Conservation (phyloP, 2,113 vertebrate species). For the Paraplagusia blochii region DNA sequence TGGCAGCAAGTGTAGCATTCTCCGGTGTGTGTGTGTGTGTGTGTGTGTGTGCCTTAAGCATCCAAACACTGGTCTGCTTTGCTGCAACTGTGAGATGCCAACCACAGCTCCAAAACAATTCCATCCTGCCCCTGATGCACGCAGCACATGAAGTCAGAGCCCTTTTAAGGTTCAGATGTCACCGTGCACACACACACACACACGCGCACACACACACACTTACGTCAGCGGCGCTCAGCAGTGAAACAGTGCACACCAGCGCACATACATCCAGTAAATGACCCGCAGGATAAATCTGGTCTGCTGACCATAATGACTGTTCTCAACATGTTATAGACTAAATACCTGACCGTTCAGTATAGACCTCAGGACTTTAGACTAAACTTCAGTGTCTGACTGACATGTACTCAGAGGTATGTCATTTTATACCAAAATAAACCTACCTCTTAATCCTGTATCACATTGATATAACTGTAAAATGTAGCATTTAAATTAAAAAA, state of each 20-base stretch:
- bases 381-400: too few species aligned
- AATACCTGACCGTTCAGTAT: too few species aligned
- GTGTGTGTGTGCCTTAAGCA: constrained; percentile 18
- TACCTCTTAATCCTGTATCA: too few species aligned
- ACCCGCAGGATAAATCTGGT: too few species aligned
- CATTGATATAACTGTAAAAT: too few species aligned
- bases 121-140: constrained; percentile 3
- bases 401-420: too few species aligned
- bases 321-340: too few species aligned
- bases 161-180: constrained; percentile 44
- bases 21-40: constrained; percentile 6
- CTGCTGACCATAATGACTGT: too few species aligned
- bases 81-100: constrained; percentile 16
- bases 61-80: not conserved
- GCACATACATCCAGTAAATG: constrained; percentile 3
- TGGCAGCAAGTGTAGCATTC: constrained; percentile 59
- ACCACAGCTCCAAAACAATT: constrained; percentile 32
- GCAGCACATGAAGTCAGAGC: constrained; percentile 1
- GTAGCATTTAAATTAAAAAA: too few species aligned
- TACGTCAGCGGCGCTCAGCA: not conserved
- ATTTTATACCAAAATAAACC: too few species aligned
- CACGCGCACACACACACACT: not conserved
- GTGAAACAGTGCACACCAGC: not conserved
- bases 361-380: too few species aligned
- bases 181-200: not conserved